phyloP scores from a whole-genome alignment of 2,797 vertebrate genomes.

The Epinephelus malabaricus region DNA sequence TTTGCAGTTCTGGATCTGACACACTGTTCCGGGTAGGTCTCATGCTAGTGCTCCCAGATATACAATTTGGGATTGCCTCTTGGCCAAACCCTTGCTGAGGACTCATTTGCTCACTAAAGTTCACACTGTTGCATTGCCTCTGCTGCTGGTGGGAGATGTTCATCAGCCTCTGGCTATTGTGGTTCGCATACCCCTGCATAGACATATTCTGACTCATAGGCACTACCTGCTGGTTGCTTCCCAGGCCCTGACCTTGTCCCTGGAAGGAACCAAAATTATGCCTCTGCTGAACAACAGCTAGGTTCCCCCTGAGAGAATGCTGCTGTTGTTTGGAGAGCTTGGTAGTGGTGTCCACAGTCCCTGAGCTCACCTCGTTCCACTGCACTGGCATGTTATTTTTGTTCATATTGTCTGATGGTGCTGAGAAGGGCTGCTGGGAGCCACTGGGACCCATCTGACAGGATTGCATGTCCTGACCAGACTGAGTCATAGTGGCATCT shows the following conservation, averaged over 20 bases:
- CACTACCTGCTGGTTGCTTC: slow-evolving; percentile 79
- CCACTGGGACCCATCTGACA: slow-evolving; percentile 83
- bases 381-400: slow-evolving; percentile 98
- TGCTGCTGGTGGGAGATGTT: slow-evolving; percentile 84
- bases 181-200: slow-evolving; percentile 83
- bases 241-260: slow-evolving; percentile 82
- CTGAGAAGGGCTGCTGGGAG: slow-evolving; percentile 76
- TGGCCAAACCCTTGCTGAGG: slow-evolving; percentile 87
- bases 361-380: slow-evolving; percentile 99
- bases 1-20: slow-evolving; percentile 80
- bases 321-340: slow-evolving; percentile 85
- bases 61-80: slow-evolving; percentile 77
- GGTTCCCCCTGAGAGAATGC: slow-evolving; percentile 86
- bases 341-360: slow-evolving; percentile 89
- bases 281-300: slow-evolving; percentile 91
- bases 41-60: slow-evolving; percentile 80
- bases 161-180: slow-evolving; percentile 82
- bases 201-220: slow-evolving; percentile 82
- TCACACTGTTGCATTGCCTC: slow-evolving; percentile 81
- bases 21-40: slow-evolving; percentile 82
- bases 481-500: slow-evolving; percentile 82
- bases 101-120: slow-evolving; percentile 81
- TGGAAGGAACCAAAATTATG: slow-evolving; percentile 90
- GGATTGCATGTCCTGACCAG: slow-evolving; percentile 82
- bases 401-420: slow-evolving; percentile 80